Evolutionary conservation across 2,888 invertebrate species (phyloP).

Genomic region (Megaustenia siamemsis): DNA sequence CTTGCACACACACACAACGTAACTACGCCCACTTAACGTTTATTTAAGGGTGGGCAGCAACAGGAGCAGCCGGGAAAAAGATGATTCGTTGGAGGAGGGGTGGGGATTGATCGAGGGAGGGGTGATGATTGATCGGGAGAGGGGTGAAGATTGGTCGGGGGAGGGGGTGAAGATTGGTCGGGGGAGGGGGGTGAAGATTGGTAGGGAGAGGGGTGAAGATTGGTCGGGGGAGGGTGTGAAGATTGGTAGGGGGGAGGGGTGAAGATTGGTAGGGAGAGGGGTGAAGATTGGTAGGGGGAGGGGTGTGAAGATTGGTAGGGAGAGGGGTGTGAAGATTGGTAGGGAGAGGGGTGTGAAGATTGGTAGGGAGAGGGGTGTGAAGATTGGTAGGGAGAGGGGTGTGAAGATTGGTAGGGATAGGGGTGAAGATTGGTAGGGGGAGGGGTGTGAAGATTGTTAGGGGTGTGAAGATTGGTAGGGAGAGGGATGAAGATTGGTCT

Average conservation of each 20-base stretch:
- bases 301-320: background rate
- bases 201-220: background rate
- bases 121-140: too few relatives aligned
- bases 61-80: too few relatives aligned
- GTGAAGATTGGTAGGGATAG: background rate
- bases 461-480: background rate
- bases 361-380: background rate
- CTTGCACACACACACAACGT: too few relatives aligned
- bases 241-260: background rate
- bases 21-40: too few relatives aligned
- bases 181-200: too few relatives aligned
- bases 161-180: too few relatives aligned
- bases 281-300: background rate
- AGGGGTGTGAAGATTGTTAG: too few relatives aligned
- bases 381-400: background rate
- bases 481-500: background rate
- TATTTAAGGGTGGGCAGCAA: too few relatives aligned
- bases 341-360: background rate
- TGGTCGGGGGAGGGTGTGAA: too few relatives aligned
- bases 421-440: background rate
- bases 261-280: background rate
- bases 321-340: background rate
- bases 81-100: too few relatives aligned
- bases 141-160: too few relatives aligned
- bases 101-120: too few relatives aligned